phyloP scores from a whole-genome alignment of 1,140 invertebrate species.

The Anastatus disparis region DNA sequence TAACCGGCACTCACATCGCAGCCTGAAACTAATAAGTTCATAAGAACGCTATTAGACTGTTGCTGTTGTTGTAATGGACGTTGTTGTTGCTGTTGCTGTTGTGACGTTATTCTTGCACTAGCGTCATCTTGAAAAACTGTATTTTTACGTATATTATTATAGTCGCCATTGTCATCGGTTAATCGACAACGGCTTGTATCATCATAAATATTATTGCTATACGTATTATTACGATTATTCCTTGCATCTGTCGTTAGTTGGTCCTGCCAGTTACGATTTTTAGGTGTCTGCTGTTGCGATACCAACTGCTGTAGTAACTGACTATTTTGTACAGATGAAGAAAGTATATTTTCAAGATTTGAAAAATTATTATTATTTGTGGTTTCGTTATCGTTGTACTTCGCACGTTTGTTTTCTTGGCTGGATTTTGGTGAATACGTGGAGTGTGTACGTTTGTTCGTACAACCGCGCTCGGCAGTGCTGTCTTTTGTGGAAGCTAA shows the following conservation, averaged over 20 bases:
- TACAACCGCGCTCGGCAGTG: slow-evolving; percentile 40
- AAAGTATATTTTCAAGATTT: slow-evolving; percentile 35
- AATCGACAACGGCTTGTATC: slow-evolving; percentile 24
- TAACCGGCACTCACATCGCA: slow-evolving; percentile 92
- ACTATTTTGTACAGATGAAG: slow-evolving; percentile 41
- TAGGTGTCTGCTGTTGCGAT: slow-evolving; percentile 59
- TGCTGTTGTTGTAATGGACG: slow-evolving; percentile 45
- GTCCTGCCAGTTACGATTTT: slow-evolving; percentile 45
- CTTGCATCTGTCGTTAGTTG: slow-evolving; percentile 41
- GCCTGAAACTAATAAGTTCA: slow-evolving; percentile 91
- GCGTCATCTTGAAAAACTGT: slow-evolving; percentile 14
- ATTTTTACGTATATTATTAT: background rate
- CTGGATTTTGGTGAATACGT: slow-evolving; percentile 34
- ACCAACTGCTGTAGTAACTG: slow-evolving; percentile 68
- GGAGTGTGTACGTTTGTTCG: slow-evolving; percentile 55
- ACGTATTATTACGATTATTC: slow-evolving; percentile 1
- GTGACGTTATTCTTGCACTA: slow-evolving; percentile 15
- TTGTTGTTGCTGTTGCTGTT: slow-evolving; percentile 28
- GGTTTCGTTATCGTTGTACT: slow-evolving; percentile 41
- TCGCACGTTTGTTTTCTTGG: slow-evolving; percentile 50
- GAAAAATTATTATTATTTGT: background rate
- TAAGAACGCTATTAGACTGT: slow-evolving; percentile 81
- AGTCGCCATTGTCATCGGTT: slow-evolving; percentile 8
- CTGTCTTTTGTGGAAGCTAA: background rate
- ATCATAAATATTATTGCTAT: slow-evolving; percentile 9